Conservation (phyloP, 2,888 invertebrate genomes). For the Gymnosoma rotundatum region DNA sequence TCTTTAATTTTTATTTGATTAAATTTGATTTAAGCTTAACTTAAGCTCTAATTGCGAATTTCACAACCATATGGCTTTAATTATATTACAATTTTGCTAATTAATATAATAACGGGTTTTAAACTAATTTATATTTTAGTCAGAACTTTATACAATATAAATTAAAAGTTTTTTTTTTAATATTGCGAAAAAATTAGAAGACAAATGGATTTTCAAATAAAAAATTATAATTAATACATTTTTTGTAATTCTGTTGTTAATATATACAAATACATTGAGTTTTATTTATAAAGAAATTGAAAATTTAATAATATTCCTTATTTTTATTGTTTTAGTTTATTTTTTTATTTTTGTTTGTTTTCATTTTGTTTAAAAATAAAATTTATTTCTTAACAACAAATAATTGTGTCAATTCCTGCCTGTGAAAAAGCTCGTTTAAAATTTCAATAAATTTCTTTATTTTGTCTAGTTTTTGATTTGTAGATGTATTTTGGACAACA, state of each 20-base stretch:
- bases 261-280: slow-evolving; percentile 17
- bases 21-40: slow-evolving; percentile 71
- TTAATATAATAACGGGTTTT: slow-evolving; percentile 42
- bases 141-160: slow-evolving; percentile 26
- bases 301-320: neutral
- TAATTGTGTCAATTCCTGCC: slow-evolving; percentile 55
- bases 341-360: neutral
- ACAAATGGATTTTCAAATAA: slow-evolving; percentile 8
- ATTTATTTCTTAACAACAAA: slow-evolving; percentile 16
- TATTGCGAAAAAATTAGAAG: slow-evolving; percentile 4
- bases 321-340: neutral
- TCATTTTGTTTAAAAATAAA: slow-evolving; percentile 22
- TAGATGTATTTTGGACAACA: no score
- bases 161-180: neutral
- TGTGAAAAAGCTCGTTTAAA: slow-evolving; percentile 56
- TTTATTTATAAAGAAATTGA: neutral
- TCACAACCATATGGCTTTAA: slow-evolving; percentile 76
- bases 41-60: slow-evolving; percentile 77
- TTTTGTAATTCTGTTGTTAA: neutral
- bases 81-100: slow-evolving; percentile 68
- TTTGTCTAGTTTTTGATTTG: neutral
- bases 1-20: slow-evolving; percentile 13
- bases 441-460: slow-evolving; percentile 10
- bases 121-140: slow-evolving; percentile 4
- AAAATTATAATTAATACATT: neutral